A percentile compares a stretch with the other conserved stretches of the same genome.
phyloP scores from a whole-genome alignment of 2,113 vertebrate genomes.

The Cryptotis parvus region DNA sequence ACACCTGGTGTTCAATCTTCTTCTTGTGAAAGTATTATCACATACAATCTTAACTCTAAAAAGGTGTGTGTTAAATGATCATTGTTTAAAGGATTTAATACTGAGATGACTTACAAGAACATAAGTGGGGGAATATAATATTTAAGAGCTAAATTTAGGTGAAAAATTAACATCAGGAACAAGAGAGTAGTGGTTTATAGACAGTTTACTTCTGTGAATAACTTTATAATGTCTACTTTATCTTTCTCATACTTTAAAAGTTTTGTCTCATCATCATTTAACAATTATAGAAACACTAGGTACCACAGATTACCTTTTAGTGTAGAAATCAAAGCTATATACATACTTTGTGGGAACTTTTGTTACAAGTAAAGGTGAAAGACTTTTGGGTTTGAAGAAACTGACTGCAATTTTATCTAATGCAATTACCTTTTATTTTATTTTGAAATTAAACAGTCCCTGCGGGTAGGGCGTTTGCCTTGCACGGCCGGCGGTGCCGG shows the following conservation, averaged over 20 bases:
- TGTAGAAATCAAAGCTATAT: not conserved
- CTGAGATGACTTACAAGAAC: not conserved
- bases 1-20: conserved; percentile 69
- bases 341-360: not conserved
- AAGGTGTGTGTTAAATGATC: not conserved
- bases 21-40: conserved; percentile 52
- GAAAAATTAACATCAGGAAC: conserved; percentile 22
- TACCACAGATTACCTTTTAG: not conserved
- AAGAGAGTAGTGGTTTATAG: not conserved
- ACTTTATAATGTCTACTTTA: not conserved
- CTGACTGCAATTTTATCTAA: conserved; percentile 27
- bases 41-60: conserved; percentile 47
- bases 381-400: conserved; percentile 35
- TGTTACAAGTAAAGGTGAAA: not conserved
- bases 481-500: too few species aligned
- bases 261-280: conserved; percentile 1
- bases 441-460: not conserved
- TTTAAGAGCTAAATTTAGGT: not conserved
- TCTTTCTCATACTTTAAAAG: not conserved
- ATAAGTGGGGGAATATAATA: not conserved
- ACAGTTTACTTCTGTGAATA: conserved; percentile 38
- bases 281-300: not conserved
- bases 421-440: conserved; percentile 3
- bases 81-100: conserved; percentile 40
- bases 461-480: too few species aligned